These are phyloP conservation scores for Rhyacophila brunnea DNA, from an alignment of 1,140 invertebrate species.

Conservation along the genomic window DNA sequence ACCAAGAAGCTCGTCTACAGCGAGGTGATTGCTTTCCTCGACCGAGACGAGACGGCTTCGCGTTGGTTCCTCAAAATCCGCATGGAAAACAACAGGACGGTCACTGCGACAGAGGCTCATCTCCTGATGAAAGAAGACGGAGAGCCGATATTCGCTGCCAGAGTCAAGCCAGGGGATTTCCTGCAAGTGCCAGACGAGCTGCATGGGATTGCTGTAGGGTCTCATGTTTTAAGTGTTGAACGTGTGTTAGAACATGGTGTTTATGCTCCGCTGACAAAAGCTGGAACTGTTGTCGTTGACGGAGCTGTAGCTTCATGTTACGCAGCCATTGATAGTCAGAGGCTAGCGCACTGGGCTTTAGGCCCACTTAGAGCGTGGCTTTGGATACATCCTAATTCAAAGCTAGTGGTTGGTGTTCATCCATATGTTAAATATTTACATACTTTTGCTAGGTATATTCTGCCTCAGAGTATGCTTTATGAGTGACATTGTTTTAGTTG, in stretches of 20 bases:
- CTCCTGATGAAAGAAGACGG: slow-evolving; percentile 63
- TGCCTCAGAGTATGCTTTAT: slow-evolving; percentile 60
- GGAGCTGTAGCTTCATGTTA: slow-evolving; percentile 92
- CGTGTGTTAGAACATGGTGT: slow-evolving; percentile 67
- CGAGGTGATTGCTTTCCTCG: slow-evolving; percentile 79
- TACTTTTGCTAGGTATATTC: slow-evolving; percentile 63
- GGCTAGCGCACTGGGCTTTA: slow-evolving; percentile 81
- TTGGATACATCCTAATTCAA: slow-evolving; percentile 38
- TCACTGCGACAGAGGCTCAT: slow-evolving; percentile 85
- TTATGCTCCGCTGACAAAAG: slow-evolving; percentile 84
- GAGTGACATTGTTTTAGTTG: slow-evolving; percentile 7
- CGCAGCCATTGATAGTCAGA: slow-evolving; percentile 82
- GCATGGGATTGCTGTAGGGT: slow-evolving; percentile 55
- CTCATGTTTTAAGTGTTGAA: slow-evolving; percentile 61
- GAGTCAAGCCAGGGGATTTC: slow-evolving; percentile 44
- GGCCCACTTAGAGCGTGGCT: slow-evolving; percentile 67
- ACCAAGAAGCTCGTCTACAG: slow-evolving; percentile 72
- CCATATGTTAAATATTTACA: slow-evolving; percentile 85
- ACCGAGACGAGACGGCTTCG: slow-evolving; percentile 66
- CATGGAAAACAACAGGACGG: slow-evolving; percentile 65
- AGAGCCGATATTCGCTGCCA: slow-evolving; percentile 47
- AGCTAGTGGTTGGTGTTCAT: slow-evolving; percentile 65
- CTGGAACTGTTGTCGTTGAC: slow-evolving; percentile 88
- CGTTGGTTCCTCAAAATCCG: slow-evolving; percentile 71
- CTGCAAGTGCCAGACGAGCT: slow-evolving; percentile 54